Conservation (phyloP, 2,113 vertebrate species). For the Murina feae region DNA sequence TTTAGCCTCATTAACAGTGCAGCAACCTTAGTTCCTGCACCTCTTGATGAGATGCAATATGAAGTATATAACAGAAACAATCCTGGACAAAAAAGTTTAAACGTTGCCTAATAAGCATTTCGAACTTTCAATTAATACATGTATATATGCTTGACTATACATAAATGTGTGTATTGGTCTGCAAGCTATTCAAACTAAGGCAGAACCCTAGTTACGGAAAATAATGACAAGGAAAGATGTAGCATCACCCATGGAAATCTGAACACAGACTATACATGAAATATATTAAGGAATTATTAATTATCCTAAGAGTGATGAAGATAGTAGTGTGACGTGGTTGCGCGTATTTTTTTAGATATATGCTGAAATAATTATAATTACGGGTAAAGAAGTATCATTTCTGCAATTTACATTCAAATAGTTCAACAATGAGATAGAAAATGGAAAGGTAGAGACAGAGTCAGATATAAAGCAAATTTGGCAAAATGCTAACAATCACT, state of each 20-base stretch:
- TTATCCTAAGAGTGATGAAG: background rate
- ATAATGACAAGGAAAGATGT: background rate
- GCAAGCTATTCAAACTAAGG: background rate
- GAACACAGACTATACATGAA: background rate
- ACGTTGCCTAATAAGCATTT: background rate
- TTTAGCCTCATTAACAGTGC: background rate
- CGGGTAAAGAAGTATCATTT: background rate
- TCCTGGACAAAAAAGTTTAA: background rate
- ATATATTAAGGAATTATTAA: background rate
- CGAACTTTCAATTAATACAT: background rate
- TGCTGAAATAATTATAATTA: conserved; percentile 30
- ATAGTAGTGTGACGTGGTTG: background rate
- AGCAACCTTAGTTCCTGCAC: background rate
- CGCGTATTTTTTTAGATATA: background rate
- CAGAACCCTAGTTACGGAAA: background rate
- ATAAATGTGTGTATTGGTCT: background rate
- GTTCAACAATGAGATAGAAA: background rate
- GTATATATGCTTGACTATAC: background rate
- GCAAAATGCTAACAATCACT: background rate
- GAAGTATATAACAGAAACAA: background rate
- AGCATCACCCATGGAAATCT: background rate
- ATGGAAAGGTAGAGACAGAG: background rate
- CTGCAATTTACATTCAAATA: background rate
- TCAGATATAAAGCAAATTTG: background rate
- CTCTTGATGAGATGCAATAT: background rate